Evolutionary conservation across 2,113 vertebrate species (phyloP).

Genomic region (Lasiurus borealis): DNA sequence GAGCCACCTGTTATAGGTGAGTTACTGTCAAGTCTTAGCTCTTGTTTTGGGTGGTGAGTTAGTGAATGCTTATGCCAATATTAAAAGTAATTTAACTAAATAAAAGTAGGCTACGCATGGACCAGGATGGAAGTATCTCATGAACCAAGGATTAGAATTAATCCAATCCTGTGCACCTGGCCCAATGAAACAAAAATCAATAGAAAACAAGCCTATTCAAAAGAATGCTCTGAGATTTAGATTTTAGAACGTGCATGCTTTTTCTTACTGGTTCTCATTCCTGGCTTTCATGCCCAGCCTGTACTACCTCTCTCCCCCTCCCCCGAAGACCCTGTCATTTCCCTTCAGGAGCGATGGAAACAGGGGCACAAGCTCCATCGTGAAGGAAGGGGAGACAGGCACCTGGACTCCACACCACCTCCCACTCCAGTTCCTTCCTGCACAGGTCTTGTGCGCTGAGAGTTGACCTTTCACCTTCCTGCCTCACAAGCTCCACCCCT

Average conservation of each 20-base stretch:
- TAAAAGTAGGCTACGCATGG: neutral
- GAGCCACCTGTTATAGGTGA: neutral
- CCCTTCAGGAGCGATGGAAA: neutral
- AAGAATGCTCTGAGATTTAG: neutral
- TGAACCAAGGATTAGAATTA: neutral
- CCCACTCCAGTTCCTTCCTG: neutral
- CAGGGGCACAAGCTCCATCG: neutral
- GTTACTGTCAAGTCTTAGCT: neutral
- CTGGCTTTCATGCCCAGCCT: neutral
- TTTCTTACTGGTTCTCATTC: neutral
- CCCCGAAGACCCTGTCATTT: neutral
- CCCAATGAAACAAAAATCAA: neutral
- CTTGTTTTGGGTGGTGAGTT: constrained; percentile 25
- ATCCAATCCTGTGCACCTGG: neutral
- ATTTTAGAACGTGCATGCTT: neutral
- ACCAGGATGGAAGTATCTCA: neutral
- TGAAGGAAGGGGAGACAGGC: neutral
- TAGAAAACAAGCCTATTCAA: neutral
- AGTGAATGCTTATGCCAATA: constrained; percentile 16
- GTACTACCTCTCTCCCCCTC: neutral
- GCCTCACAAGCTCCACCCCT: neutral
- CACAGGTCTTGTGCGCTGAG: neutral
- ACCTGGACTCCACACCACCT: too few species aligned
- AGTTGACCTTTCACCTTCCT: neutral
- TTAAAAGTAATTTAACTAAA: constrained; percentile 3